Conservation (phyloP, 2,113 vertebrate species). For the Crotalus tigris region DNA sequence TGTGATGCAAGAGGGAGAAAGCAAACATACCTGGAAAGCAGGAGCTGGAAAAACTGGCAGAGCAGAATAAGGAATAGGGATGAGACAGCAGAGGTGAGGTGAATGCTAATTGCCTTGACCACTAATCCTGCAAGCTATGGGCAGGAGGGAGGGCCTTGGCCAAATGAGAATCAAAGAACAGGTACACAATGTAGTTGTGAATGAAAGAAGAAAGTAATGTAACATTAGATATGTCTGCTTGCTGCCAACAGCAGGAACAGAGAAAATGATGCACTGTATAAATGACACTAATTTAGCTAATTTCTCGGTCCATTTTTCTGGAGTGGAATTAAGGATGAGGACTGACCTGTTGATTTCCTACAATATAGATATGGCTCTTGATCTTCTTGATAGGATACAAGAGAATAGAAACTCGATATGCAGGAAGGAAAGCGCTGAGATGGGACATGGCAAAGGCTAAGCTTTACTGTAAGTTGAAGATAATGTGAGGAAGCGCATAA, state of each 20-base stretch:
- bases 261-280: background rate
- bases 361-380: background rate
- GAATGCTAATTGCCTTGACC: background rate
- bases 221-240: background rate
- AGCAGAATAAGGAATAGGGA: background rate
- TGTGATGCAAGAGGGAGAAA: background rate
- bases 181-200: background rate
- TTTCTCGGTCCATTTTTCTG: background rate
- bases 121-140: background rate
- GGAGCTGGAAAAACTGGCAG: background rate
- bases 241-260: background rate
- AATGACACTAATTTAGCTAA: background rate
- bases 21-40: background rate
- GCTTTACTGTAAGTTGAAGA: background rate
- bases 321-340: background rate
- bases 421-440: background rate
- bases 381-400: background rate
- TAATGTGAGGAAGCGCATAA: background rate
- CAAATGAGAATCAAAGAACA: background rate
- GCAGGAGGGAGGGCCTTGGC: background rate
- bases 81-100: background rate
- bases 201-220: background rate
- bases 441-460: background rate
- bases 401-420: background rate
- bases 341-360: background rate